Base-by-base conservation (phyloP, 2,113 vertebrate genomes). In the Chamaea fasciata region DNA sequence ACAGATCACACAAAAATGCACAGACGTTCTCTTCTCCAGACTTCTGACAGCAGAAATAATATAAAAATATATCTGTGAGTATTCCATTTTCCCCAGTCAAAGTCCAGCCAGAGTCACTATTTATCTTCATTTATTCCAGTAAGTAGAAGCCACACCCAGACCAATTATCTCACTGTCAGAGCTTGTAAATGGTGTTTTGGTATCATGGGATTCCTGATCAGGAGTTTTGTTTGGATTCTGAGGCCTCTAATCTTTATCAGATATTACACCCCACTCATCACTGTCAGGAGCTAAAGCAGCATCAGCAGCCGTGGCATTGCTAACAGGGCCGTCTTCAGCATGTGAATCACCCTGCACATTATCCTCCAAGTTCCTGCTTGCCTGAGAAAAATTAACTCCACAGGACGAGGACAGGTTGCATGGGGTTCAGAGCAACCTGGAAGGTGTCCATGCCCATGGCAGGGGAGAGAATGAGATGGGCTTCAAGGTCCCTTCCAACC, bases 241-340 rank as follows among this genome's bases (percentile, higher is more conserved):
- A 97, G 69, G 69, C 26, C 80, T 89, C 88, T 96, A 93, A 96
- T 96, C 83, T 95, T 97, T 93, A 95, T 91, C 93, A 92, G 80
- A 93, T 89, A 92, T 92, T 92, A 96, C 95, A 95, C 62, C 94
- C 94, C 60, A 96, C 95, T 96, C 94, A 94, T 96, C 93, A 95
- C 79, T 95, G 95, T 97, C 95, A 95, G 76, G 15, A 90, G 78
- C 62, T 78, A 56, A 67, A 87, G 90, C 94, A 83, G 35, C 73
- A 87, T 81, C 93, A 91, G 93, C 87, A 89, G 47, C 89, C 49
- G 16, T 64, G 50, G 74, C 67, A 20, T 44, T 83, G 68, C 75
- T 95, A 94, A 93, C 76, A 89, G 52, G 76, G 49, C 82, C 2
- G 0, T 52, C 64, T 53, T 44, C 83, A 81, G 64, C 79, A 42